phyloP scores from a whole-genome alignment of 1,140 invertebrate species.

The Potamilus streckersoni region DNA sequence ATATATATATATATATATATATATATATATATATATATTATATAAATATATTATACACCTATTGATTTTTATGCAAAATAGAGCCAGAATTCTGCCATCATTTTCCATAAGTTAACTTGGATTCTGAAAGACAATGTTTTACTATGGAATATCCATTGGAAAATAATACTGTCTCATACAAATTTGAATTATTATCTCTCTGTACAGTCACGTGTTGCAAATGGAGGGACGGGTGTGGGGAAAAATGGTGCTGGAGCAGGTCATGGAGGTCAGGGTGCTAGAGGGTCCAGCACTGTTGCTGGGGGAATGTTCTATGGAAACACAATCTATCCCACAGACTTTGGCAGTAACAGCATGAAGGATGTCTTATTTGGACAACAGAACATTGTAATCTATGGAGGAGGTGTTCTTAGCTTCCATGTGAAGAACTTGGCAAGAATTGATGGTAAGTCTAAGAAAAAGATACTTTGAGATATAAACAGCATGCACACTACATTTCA shows the following conservation, averaged over 20 bases:
- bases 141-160: no score
- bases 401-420: constrained; percentile 46
- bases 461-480: no score
- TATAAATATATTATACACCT: no score
- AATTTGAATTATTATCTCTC: no score
- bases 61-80: no score
- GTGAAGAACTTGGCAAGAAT: constrained; percentile 32
- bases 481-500: no score
- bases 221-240: constrained; percentile 33
- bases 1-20: no score
- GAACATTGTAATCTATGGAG: constrained; percentile 29
- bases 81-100: no score
- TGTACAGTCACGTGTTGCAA: constrained; percentile 22
- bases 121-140: no score
- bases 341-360: constrained; percentile 44
- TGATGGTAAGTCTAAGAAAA: constrained; percentile 38
- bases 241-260: constrained; percentile 44
- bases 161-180: no score
- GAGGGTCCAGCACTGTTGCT: constrained; percentile 15
- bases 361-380: constrained; percentile 9
- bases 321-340: constrained; percentile 24
- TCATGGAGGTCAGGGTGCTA: constrained; percentile 54
- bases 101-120: no score
- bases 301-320: constrained; percentile 47
- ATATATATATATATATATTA: no score